Percentiles rank a stretch among this genome's conserved stretches.
Evolutionary conservation across 2,797 vertebrate species (phyloP).

Genomic region (Sebastes taczanowskii): DNA sequence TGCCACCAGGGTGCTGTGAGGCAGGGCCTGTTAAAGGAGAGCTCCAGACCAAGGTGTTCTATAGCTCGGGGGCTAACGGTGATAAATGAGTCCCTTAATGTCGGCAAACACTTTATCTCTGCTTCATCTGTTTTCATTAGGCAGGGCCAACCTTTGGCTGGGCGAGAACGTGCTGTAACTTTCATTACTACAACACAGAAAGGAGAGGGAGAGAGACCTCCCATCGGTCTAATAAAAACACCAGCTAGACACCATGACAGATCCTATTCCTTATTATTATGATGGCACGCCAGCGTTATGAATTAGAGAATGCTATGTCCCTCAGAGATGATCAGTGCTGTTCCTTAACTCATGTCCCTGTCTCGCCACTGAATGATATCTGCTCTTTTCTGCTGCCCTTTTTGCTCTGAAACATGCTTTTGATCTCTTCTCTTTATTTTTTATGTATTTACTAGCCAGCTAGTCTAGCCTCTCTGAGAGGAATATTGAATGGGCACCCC

Average conservation of each 20-base stretch:
- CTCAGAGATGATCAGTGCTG: conserved; percentile 49
- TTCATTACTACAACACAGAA: conserved; percentile 75
- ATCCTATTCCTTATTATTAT: conserved; percentile 72
- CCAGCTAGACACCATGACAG: conserved; percentile 66
- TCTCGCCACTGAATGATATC: conserved; percentile 6
- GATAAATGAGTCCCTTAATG: conserved; percentile 89
- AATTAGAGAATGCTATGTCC: conserved; percentile 52
- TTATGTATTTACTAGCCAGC: background rate
- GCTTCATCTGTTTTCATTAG: conserved; percentile 91
- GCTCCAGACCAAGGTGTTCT: conserved; percentile 84
- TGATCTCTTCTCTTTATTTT: background rate
- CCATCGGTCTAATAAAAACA: conserved; percentile 78
- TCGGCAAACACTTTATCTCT: conserved; percentile 89
- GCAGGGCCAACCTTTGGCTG: conserved; percentile 84
- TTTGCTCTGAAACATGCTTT: background rate
- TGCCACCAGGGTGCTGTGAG: conserved; percentile 70
- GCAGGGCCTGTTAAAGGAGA: conserved; percentile 72
- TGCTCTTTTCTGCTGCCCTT: background rate
- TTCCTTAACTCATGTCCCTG: background rate
- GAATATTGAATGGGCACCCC: background rate
- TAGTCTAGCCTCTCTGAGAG: background rate
- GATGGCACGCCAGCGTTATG: conserved; percentile 38
- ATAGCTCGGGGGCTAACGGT: conserved; percentile 84
- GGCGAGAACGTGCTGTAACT: conserved; percentile 81
- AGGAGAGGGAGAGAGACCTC: conserved; percentile 65